Conservation (phyloP, 2,113 vertebrate species). For the Cacatua alba region DNA sequence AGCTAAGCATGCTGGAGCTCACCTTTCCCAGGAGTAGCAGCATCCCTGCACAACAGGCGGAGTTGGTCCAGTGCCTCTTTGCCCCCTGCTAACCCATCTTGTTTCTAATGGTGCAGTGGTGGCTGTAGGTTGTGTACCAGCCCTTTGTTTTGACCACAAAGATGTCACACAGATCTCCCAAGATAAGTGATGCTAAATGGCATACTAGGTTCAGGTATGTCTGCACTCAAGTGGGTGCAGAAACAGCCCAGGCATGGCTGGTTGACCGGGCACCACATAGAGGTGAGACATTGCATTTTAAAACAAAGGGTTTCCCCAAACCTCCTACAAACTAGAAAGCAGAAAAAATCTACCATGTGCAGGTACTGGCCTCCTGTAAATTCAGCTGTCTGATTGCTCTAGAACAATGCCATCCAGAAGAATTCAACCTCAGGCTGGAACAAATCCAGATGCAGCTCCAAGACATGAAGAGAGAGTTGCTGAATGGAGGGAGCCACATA, state of each 20-base stretch:
- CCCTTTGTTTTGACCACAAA: accelerated
- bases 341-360: neutral
- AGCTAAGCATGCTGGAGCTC: accelerated
- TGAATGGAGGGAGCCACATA: neutral
- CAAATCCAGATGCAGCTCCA: constrained; percentile 59
- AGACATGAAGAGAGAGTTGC: constrained; percentile 48
- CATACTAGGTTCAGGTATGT: neutral
- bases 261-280: neutral
- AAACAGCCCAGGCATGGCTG: neutral
- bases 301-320: neutral
- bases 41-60: neutral
- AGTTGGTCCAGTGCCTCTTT: neutral
- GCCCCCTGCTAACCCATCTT: neutral
- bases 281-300: accelerated
- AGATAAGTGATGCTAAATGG: accelerated
- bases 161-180: neutral
- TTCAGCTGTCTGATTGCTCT: neutral
- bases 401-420: constrained; percentile 29
- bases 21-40: neutral
- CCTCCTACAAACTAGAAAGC: neutral
- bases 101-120: neutral
- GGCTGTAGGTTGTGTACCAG: neutral
- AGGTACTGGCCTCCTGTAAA: neutral
- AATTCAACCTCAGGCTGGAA: constrained; percentile 19
- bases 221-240: neutral